phyloP scores from a whole-genome alignment of 2,113 vertebrate species.

The Neodontobutis hainanensis region DNA sequence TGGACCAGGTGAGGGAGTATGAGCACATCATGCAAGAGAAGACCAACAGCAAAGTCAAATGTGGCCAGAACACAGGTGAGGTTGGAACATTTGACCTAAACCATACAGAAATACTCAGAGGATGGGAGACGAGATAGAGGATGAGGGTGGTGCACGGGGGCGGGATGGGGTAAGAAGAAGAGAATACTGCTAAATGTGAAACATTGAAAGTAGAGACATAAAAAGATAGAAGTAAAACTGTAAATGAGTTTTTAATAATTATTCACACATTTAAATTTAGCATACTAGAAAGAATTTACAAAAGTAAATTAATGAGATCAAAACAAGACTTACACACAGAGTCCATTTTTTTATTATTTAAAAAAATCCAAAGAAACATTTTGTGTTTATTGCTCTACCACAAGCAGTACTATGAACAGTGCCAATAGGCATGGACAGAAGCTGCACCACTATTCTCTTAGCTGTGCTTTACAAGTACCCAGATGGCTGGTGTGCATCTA shows the following conservation, averaged over 20 bases:
- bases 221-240: not conserved
- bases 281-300: slow-evolving; percentile 19
- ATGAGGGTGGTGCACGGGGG: too few species aligned
- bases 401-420: slow-evolving; percentile 29
- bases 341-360: slow-evolving; percentile 8
- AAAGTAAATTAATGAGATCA: not conserved
- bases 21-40: slow-evolving; percentile 78
- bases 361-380: slow-evolving; percentile 1
- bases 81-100: slow-evolving; percentile 40
- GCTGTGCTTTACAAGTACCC: slow-evolving; percentile 47
- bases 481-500: slow-evolving; percentile 61
- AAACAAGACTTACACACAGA: not conserved
- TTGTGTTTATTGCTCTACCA: not conserved
- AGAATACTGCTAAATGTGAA: slow-evolving; percentile 11
- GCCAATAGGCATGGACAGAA: slow-evolving; percentile 27
- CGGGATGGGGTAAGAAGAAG: not conserved
- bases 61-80: slow-evolving; percentile 74
- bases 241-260: slow-evolving; percentile 24
- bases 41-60: slow-evolving; percentile 83
- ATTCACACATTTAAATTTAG: slow-evolving; percentile 33
- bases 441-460: slow-evolving; percentile 27
- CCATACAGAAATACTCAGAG: slow-evolving; percentile 43
- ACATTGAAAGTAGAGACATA: not conserved
- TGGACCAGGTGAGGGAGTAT: slow-evolving; percentile 80
- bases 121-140: not conserved